A percentile compares a stretch with the other conserved stretches of the same genome.
Evolutionary conservation across 1,140 invertebrate genomes (phyloP).

Genomic region (Trichogramma pretiosum): DNA sequence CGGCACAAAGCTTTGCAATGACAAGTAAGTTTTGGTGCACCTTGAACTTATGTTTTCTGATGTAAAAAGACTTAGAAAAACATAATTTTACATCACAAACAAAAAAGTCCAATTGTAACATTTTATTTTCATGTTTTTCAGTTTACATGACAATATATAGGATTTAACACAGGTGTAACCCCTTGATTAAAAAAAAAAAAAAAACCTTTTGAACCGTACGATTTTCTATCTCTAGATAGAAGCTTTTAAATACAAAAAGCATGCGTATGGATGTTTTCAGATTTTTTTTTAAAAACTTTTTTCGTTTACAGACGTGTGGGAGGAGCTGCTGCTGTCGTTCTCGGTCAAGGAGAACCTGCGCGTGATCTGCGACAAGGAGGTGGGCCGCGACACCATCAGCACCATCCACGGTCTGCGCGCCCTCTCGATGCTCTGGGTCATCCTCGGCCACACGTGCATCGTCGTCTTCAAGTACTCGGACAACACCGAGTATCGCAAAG

Average conservation of each 20-base stretch:
- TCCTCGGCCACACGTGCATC: slow-evolving; percentile 82
- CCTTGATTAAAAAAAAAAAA: background rate
- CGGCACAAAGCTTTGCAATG: no score
- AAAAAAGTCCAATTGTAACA: no score
- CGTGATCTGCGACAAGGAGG: slow-evolving; percentile 67
- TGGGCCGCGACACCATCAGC: slow-evolving; percentile 71
- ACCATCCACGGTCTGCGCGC: slow-evolving; percentile 74
- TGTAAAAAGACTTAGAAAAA: no score
- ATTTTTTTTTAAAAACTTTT: no score
- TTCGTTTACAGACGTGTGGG: slow-evolving; percentile 49
- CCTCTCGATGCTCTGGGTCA: slow-evolving; percentile 87
- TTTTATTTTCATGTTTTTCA: no score
- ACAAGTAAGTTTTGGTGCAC: no score
- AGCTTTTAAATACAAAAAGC: no score
- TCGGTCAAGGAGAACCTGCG: slow-evolving; percentile 65
- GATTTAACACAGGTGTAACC: no score
- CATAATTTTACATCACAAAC: no score
- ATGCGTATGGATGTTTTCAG: no score
- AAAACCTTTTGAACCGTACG: background rate
- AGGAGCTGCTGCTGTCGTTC: slow-evolving; percentile 69
- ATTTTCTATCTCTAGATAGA: no score
- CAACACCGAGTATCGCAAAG: slow-evolving; percentile 68
- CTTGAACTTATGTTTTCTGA: background rate
- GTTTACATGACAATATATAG: no score
- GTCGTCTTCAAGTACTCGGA: slow-evolving; percentile 77